Evolutionary conservation across 2,113 vertebrate genomes (phyloP), one percentile per base, ranked within the genome.

Genomic region (Phalacrocorax carbo): DNA sequence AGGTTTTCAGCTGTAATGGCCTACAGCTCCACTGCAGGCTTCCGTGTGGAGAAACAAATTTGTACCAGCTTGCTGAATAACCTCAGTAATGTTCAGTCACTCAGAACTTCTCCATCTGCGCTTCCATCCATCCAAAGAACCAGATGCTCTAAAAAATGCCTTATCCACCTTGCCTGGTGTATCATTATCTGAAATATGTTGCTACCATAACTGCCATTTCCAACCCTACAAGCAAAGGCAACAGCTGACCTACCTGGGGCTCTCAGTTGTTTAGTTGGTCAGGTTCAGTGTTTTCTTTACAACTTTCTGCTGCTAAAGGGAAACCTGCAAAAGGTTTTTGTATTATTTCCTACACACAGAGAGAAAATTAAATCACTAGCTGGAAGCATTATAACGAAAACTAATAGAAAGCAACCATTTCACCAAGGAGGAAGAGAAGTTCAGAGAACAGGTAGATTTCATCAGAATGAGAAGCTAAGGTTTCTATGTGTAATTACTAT

Each of bases 91-190:
- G 95, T 44, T 97, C 95, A 97, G 87, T 80, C 94, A 94, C 87
- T 97, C 89, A 91, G 88, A 98, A 97, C 97, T 83, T 73, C 70
- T 96, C 97, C 95, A 97, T 97, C 97, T 98, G 97, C 70, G 64
- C 94, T 93, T 93, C 88, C 64, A 68, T 85, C 94, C 93, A 94
- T 68, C 96, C 95, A 94, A 70, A 95, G 93, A 97, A 91, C 49
- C 97, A 98, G 97, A 89, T 98, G 97, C 90, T 98, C 69, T 78
- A 88, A 86, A 88, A 95, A 94, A 95, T 4, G 21, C 84, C 71
- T 93, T 82, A 38, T 71, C 93, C 87, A 73, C 95, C 90, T 93
- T 90, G 83, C 73, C 88, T 86, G 88, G 81, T 58, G 62, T 55
- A 96, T 97, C 85, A 82, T 21, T 44, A 87, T 23, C 82, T 78